Conservation (phyloP, 2,113 vertebrate species). For the Motacilla tschutschensis region DNA sequence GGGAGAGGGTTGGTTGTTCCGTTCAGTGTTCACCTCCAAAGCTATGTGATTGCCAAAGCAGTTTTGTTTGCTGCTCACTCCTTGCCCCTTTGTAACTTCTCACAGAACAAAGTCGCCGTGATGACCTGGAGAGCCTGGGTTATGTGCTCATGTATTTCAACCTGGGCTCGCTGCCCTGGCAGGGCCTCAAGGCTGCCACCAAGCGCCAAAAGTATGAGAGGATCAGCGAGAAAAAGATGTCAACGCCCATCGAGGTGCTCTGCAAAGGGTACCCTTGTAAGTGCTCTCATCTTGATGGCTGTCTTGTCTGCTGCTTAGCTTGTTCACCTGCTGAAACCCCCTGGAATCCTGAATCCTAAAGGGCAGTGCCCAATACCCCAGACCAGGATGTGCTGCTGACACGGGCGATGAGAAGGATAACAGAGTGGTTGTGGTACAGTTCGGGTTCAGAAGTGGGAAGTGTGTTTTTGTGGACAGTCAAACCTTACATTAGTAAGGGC, state of each 20-base stretch:
- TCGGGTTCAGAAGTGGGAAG: not conserved
- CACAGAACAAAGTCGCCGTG: slow-evolving; percentile 93
- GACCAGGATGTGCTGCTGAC: not conserved
- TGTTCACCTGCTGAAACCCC: not conserved
- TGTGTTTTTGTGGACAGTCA: not conserved
- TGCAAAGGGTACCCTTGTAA: slow-evolving; percentile 98
- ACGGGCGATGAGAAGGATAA: not conserved
- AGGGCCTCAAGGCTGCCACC: slow-evolving; percentile 95
- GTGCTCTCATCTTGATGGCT: slow-evolving; percentile 51
- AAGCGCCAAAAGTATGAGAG: slow-evolving; percentile 97
- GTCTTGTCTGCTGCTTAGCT: not conserved
- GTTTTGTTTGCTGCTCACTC: slow-evolving; percentile 19
- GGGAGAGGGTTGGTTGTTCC: not conserved
- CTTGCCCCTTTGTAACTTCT: not conserved
- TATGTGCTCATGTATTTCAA: slow-evolving; percentile 99
- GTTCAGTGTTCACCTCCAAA: not conserved
- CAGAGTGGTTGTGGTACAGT: fast-evolving
- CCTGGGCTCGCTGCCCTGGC: slow-evolving; percentile 96
- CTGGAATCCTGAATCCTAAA: not conserved
- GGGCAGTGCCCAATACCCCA: not conserved
- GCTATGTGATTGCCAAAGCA: not conserved
- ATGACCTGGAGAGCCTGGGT: slow-evolving; percentile 94
- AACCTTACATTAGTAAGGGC: not conserved
- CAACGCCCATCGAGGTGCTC: slow-evolving; percentile 94
- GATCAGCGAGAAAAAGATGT: slow-evolving; percentile 99